Percentiles rank a stretch among this genome's conserved stretches.
These are phyloP conservation scores for Pomatostomus ruficeps DNA, from an alignment of 2,113 vertebrate genomes.

Conservation along the genomic window DNA sequence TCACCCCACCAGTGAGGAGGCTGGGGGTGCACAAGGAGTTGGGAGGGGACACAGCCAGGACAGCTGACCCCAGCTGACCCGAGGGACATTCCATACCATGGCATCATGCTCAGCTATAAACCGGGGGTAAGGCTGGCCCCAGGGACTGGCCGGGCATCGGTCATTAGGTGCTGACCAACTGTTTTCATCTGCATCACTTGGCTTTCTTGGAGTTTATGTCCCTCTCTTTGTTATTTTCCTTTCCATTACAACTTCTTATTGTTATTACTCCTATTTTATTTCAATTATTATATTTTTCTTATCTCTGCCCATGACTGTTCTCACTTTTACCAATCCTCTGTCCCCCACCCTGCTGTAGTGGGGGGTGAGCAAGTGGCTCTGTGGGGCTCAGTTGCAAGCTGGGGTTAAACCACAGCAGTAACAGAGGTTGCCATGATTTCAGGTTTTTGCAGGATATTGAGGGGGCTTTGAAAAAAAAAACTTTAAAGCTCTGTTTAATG, in stretches of 20 bases:
- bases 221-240: not conserved
- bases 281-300: not conserved
- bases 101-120: not conserved
- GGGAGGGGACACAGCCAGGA: not conserved
- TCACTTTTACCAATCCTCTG: not conserved
- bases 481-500: not conserved
- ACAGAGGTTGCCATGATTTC: not conserved
- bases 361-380: not conserved
- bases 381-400: not conserved
- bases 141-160: accelerated
- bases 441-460: not conserved
- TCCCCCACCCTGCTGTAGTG: not conserved
- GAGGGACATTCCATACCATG: not conserved
- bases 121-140: not conserved
- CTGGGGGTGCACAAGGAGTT: not conserved
- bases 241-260: not conserved
- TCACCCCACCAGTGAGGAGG: not conserved
- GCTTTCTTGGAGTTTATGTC: not conserved
- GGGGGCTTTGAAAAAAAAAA: not conserved
- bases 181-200: not conserved
- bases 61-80: not conserved
- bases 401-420: not conserved
- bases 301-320: not conserved
- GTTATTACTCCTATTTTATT: not conserved
- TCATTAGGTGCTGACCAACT: not conserved